Evolutionary conservation across 2,797 vertebrate genomes (phyloP).

Genomic region (Gambusia yucatana): DNA sequence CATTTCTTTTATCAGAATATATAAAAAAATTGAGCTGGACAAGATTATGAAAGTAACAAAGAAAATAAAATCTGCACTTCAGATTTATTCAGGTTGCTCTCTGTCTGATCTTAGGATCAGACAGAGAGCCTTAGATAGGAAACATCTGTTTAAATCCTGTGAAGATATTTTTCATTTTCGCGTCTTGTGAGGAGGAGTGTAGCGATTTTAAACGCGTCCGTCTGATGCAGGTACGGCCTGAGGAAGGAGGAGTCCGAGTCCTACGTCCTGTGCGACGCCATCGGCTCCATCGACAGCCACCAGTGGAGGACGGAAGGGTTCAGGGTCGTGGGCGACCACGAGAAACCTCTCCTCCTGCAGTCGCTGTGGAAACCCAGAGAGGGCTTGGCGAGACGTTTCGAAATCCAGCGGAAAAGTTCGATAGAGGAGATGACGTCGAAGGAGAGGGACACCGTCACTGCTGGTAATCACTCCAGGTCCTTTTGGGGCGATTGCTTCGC

Average conservation of each 20-base stretch:
- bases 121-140: not conserved
- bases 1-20: not conserved
- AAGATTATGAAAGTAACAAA: not conserved
- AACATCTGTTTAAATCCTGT: not conserved
- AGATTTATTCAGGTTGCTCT: not conserved
- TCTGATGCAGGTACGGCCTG: slow-evolving; percentile 75
- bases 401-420: slow-evolving; percentile 79
- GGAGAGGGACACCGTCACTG: slow-evolving; percentile 85
- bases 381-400: slow-evolving; percentile 83
- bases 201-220: not conserved
- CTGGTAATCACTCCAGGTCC: slow-evolving; percentile 68
- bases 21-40: not conserved
- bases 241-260: slow-evolving; percentile 76
- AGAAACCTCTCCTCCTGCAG: slow-evolving; percentile 85
- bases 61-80: not conserved
- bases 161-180: not conserved
- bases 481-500: not conserved
- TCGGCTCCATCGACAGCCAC: slow-evolving; percentile 71
- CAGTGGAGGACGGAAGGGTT: slow-evolving; percentile 83
- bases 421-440: slow-evolving; percentile 80
- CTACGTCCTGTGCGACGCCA: slow-evolving; percentile 84
- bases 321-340: slow-evolving; percentile 81
- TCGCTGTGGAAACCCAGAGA: slow-evolving; percentile 87
- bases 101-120: not conserved
- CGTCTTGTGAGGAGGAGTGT: not conserved